Conservation (phyloP, 1,140 invertebrate species). For the Hylaeus anthracinus region DNA sequence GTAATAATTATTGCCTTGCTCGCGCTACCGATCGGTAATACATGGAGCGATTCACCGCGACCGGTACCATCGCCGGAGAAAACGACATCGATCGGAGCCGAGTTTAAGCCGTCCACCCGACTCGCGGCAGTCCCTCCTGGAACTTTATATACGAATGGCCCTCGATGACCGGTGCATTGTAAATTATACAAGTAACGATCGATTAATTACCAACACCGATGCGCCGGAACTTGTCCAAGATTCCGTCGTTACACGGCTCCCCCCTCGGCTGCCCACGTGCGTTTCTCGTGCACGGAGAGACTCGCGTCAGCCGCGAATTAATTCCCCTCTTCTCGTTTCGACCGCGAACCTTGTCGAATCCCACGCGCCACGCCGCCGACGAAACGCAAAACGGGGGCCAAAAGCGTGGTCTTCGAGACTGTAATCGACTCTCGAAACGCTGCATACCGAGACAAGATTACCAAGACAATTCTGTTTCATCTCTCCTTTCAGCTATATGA, state of each 20-base stretch:
- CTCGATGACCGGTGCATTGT: slow-evolving; percentile 16
- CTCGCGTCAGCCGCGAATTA: slow-evolving; percentile 16
- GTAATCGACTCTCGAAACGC: slow-evolving; percentile 4
- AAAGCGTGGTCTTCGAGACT: not conserved
- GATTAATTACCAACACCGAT: slow-evolving; percentile 56
- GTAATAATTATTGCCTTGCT: slow-evolving; percentile 65
- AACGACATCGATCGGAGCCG: slow-evolving; percentile 48
- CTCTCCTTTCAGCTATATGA: too few relatives aligned
- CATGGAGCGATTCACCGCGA: slow-evolving; percentile 29
- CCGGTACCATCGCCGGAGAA: slow-evolving; percentile 2
- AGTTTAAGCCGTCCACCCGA: slow-evolving; percentile 42
- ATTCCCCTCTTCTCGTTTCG: slow-evolving; percentile 5
- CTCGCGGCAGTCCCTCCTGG: not conserved
- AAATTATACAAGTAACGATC: slow-evolving; percentile 59
- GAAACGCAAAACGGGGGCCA: not conserved
- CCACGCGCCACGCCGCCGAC: not conserved
- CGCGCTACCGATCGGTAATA: slow-evolving; percentile 54
- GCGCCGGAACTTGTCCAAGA: slow-evolving; percentile 38
- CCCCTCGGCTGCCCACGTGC: slow-evolving; percentile 6
- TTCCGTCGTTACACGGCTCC: slow-evolving; percentile 20
- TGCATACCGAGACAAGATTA: not conserved
- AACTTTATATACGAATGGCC: not conserved
- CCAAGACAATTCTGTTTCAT: too few relatives aligned
- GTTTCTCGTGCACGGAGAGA: not conserved
- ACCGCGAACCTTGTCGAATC: slow-evolving; percentile 5